Base-by-base conservation (phyloP, 2,113 vertebrate genomes). In the Aegotheles bennettii region DNA sequence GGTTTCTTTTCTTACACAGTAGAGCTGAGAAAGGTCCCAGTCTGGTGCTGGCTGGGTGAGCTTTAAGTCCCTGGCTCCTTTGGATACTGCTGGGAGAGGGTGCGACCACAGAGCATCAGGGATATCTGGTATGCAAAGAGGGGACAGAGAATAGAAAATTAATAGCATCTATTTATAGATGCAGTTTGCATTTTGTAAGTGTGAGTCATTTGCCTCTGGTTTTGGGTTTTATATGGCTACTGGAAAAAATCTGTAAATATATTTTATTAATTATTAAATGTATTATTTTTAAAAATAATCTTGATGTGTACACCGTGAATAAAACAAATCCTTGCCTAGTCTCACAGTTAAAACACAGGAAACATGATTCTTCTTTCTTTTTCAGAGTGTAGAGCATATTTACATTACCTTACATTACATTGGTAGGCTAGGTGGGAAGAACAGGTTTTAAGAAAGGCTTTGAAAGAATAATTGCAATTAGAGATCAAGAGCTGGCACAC, bases 11-110 rank as follows among this genome's bases (percentile, higher is more conserved):
- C 24, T 29, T 25, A 8, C 2, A 16, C 6, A 59, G 17, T 1
- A 40, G 3, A 26, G 16, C 35, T 31, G 36, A 60, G 35, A 38
- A 64, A 35, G 17, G 8, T 38, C 28, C 24, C 45, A 51, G 10
- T 6, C 38, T 28, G 42, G 7, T 1, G 2, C 6, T 40, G 35
- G 2, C n/a, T 17, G 3, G 1, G 4, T 17, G 18, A 21, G 10
- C 19, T 60, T 3, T 17, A 48, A 36, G 23, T 42, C 19, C 11
- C 65, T 25, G 3, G 16, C 28, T 89, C 16, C 29, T 75, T 40
- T 18, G 15, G 25, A 14, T 56, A 8, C 16, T 45, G 31, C 33
- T 80, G 47, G 23, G 23, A 65, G 36, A 42, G 7, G 6, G 5
- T 53, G 28, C 0, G 14, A 53, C 40, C n/a, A 40, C 28, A 33